Conservation (phyloP, 1,140 invertebrate species). For the Drosophila paulistorum region DNA sequence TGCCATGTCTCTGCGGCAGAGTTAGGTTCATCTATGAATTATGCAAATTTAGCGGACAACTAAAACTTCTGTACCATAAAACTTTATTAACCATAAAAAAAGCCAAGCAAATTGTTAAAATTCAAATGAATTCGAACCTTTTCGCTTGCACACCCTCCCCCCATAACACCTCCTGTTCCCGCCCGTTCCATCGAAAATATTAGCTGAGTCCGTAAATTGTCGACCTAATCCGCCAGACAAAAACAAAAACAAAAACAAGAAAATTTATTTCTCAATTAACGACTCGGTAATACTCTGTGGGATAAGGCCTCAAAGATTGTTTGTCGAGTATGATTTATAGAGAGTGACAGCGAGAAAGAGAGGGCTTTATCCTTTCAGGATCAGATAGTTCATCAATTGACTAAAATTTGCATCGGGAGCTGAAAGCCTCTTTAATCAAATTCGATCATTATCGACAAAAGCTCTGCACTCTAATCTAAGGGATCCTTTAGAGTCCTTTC, state of each 20-base stretch:
- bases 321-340: too few species aligned
- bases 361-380: too few species aligned
- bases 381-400: too few species aligned
- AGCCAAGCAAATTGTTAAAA: slow-evolving; percentile 3
- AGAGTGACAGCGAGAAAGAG: too few species aligned
- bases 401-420: too few species aligned
- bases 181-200: background rate
- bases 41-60: background rate
- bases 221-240: slow-evolving; percentile 14
- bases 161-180: background rate
- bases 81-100: slow-evolving; percentile 8
- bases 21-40: background rate
- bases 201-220: slow-evolving; percentile 7
- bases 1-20: background rate
- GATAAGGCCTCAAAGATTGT: too few species aligned
- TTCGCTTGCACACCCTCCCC: background rate
- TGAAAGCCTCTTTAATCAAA: too few species aligned
- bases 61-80: slow-evolving; percentile 8
- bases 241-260: slow-evolving; percentile 14
- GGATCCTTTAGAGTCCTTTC: too few species aligned
- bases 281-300: background rate
- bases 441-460: too few species aligned
- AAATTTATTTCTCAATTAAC: background rate
- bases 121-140: slow-evolving; percentile 14
- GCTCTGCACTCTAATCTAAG: too few species aligned